Evolutionary conservation across 1,140 invertebrate species (phyloP), one percentile per base, ranked within the genome.

Genomic region (Ceratina japonica): DNA sequence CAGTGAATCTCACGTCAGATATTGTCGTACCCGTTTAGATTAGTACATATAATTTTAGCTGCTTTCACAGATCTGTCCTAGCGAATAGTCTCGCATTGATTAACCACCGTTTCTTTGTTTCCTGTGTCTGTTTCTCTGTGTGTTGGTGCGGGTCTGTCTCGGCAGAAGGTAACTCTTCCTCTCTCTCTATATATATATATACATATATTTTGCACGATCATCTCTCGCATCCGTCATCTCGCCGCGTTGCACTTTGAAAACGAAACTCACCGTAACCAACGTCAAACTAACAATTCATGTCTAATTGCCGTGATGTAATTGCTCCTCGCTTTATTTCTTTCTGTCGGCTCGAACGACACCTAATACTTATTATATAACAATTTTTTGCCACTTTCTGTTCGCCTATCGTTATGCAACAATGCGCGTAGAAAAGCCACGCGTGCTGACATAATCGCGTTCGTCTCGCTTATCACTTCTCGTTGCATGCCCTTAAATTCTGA

Each of bases 121-220:
- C 88, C 89, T 87, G 89, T 92, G 90, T 92, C 89, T 92, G 88
- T 89, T 89, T 90, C 91, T 92, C 87, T 91, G 84, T 92, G 88
- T 92, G 37, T 90, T 89, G 90, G 89, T 91, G 89, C 90, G 88
- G 91, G 90, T 91, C 89, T 92, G 88, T 91, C 84, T 88, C 90
- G 89, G 88, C 92, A 93, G 92, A 93, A 93, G 92, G 93, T 93
- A 93, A 93, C 87, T 92, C 83, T 83, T 74, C 10, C 56, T 59
- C 68, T 58, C 65, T 77, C 66, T 77, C 59, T n/a, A 51, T 70
- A 70, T 61, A 31, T 59, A 54, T 77, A 70, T 77, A n/a, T n/a
- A 51, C 62, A 71, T 62, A 31, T 61, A 54, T 77, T 74, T 77
- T 31, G 62, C 64, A 85, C 66, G 66, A 20, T 62, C 51, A 52